These are phyloP conservation scores for Ptychobarbus kaznakovi DNA, from an alignment of 2,797 vertebrate species.

Conservation along the genomic window DNA sequence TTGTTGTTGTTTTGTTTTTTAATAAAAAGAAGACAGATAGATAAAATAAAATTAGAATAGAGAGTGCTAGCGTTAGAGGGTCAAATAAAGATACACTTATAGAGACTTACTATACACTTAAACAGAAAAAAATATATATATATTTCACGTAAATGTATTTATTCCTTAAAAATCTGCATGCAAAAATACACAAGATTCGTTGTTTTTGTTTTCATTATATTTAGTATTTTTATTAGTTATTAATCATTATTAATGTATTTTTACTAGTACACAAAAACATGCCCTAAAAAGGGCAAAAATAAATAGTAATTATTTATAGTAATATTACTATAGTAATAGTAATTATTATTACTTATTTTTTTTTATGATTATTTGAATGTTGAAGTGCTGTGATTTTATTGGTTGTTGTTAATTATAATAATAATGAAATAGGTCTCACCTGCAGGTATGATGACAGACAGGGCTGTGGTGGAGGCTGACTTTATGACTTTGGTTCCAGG, in stretches of 20 bases:
- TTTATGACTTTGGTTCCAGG: constrained; percentile 90
- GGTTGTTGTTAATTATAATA: neutral
- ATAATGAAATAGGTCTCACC: constrained; percentile 69
- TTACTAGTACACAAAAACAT: neutral
- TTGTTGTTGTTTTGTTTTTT: no score
- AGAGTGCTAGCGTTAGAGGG: no score
- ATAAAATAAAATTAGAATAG: no score
- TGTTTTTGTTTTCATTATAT: neutral
- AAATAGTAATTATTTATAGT: no score
- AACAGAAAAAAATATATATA: neutral
- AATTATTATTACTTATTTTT: no score
- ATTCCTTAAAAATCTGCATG: no score
- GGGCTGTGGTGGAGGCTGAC: constrained; percentile 88
- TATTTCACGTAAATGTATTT: no score
- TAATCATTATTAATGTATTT: neutral
- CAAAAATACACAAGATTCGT: no score
- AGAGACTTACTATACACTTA: neutral
- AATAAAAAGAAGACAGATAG: no score
- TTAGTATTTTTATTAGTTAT: neutral
- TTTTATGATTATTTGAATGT: neutral
- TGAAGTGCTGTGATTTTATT: neutral
- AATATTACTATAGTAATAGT: no score
- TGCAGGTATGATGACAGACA: constrained; percentile 92
- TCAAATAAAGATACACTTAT: neutral
- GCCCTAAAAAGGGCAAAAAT: neutral